Percentiles rank a stretch among this genome's conserved stretches.
Conservation (phyloP, 2,888 invertebrate genomes). For the Xestia ashworthii region DNA sequence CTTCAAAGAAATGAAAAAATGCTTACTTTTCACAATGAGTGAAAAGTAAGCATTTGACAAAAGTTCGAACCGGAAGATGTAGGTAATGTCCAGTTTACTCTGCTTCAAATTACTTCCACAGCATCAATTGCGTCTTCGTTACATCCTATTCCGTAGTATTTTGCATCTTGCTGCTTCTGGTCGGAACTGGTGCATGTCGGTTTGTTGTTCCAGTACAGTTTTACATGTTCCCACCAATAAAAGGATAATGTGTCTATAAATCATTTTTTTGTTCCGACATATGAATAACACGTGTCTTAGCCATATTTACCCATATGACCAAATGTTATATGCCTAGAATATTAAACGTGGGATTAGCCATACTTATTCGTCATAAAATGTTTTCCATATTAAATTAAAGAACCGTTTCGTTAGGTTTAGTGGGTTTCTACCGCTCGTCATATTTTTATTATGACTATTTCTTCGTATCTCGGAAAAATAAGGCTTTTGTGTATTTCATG, state of each 20-base stretch:
- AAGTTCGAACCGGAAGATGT: not conserved
- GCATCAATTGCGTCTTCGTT: not conserved
- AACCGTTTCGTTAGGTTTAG: constrained; percentile 11
- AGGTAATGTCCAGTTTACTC: not conserved
- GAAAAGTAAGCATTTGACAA: constrained; percentile 13
- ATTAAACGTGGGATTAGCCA: constrained; percentile 21
- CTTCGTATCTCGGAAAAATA: not conserved
- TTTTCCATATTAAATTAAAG: constrained; percentile 35
- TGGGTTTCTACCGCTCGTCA: constrained; percentile 46
- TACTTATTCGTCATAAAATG: constrained; percentile 12
- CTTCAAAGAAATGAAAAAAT: not conserved
- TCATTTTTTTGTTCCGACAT: not conserved
- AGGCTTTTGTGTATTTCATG: constrained; percentile 1
- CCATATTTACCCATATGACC: constrained; percentile 29
- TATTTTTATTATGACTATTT: not conserved
- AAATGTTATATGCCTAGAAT: constrained; percentile 20
- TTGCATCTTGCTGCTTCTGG: not conserved
- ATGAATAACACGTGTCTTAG: not conserved
- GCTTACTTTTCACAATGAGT: not conserved
- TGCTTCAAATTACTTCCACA: not conserved
- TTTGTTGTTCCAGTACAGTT: not conserved
- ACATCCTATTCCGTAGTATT: not conserved
- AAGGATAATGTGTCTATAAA: not conserved
- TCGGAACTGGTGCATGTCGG: not conserved
- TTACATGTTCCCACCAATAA: not conserved